phyloP scores from a whole-genome alignment of 2,888 invertebrate species.

The Meganola albula region DNA sequence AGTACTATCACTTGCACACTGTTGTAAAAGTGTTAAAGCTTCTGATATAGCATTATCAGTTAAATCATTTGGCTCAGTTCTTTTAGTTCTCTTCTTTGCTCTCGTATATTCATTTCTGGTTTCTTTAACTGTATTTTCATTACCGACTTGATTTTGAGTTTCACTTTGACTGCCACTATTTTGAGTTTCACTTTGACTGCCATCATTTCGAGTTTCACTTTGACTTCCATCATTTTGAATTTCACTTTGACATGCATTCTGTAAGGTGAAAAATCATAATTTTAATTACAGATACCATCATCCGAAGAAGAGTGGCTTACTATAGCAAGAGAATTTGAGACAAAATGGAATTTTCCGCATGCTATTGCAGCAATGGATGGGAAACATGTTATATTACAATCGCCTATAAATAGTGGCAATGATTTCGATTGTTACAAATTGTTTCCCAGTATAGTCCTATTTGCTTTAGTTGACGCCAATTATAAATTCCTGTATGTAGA shows the following conservation, averaged over 20 bases:
- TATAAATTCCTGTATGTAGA: slow-evolving; percentile 26
- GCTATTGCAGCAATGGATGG: slow-evolving; percentile 5
- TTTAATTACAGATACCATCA: slow-evolving; percentile 17
- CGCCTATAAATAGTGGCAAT: slow-evolving; percentile 6
- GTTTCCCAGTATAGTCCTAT: slow-evolving; percentile 36
- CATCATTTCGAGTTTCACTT: too few species aligned
- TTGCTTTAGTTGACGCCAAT: slow-evolving; percentile 31
- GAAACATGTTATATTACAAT: slow-evolving; percentile 5
- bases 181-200: too few species aligned
- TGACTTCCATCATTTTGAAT: slow-evolving; percentile 1
- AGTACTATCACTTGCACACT: slow-evolving; percentile 15
- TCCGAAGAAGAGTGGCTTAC: slow-evolving; percentile 17
- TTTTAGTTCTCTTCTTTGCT: slow-evolving; percentile 3
- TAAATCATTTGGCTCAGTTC: slow-evolving; percentile 9
- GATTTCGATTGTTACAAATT: slow-evolving; percentile 34
- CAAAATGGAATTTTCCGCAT: slow-evolving; percentile 7
- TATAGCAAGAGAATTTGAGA: slow-evolving; percentile 10
- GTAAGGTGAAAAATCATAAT: slow-evolving; percentile 14
- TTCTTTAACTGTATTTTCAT: slow-evolving; percentile 2
- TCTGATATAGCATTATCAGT: slow-evolving; percentile 16
- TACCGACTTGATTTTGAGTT: slow-evolving; percentile 13
- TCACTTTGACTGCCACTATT: too few species aligned
- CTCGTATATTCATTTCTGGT: too few species aligned
- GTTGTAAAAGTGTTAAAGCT: slow-evolving; percentile 19
- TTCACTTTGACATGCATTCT: slow-evolving; percentile 12